These are phyloP conservation scores for Dipus sagitta DNA, from an alignment of 2,797 vertebrate genomes.

Conservation along the genomic window DNA sequence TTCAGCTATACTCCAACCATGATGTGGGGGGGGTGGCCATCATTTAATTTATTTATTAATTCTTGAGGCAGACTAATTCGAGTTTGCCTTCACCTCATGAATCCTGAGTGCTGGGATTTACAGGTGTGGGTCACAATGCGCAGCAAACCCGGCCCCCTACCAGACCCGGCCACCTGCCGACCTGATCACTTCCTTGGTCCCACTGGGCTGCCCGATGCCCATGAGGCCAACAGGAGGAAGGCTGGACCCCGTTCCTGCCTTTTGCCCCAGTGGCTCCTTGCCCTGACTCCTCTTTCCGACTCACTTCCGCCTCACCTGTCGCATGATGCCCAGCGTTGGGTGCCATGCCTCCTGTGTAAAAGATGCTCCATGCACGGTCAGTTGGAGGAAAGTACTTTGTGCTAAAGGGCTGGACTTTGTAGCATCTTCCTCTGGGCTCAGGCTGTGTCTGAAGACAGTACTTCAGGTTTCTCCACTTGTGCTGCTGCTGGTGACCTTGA, in stretches of 20 bases:
- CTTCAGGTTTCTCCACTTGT: not conserved
- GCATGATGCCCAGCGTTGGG: fast-evolving
- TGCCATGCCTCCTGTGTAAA: fast-evolving
- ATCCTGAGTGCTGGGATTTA: not conserved
- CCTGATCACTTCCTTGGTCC: not conserved
- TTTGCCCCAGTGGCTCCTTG: fast-evolving
- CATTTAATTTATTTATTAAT: not conserved
- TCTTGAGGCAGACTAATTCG: not conserved
- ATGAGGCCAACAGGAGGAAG: not conserved
- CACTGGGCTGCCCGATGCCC: not conserved
- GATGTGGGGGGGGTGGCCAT: not conserved
- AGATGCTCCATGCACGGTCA: not conserved
- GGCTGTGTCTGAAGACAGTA: not conserved
- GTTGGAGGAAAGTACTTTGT: not conserved
- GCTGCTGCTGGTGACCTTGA: too few species aligned
- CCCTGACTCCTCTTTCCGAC: not conserved
- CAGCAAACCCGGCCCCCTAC: not conserved
- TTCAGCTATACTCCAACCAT: not conserved
- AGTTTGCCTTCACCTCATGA: not conserved
- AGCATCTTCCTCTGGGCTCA: not conserved
- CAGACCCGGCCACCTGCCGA: too few species aligned
- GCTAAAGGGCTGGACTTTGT: not conserved
- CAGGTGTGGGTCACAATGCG: not conserved
- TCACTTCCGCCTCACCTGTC: not conserved
- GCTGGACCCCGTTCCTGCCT: not conserved